Evolutionary conservation across 2,113 vertebrate species (phyloP).

Genomic region (Mobula hypostoma): DNA sequence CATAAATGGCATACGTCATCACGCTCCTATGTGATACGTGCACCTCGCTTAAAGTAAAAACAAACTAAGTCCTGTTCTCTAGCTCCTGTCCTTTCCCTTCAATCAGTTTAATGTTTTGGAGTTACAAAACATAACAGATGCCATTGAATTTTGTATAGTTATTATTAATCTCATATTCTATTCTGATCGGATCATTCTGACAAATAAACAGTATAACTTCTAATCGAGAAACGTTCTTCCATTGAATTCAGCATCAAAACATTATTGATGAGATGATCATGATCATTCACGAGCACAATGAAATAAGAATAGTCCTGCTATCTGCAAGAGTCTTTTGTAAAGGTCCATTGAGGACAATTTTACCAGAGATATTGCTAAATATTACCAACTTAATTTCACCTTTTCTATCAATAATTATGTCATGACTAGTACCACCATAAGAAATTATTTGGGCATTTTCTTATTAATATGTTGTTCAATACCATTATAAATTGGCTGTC

Average conservation of each 20-base stretch:
- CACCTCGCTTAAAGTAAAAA: too few species aligned
- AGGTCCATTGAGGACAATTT: neutral
- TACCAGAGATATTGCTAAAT: neutral
- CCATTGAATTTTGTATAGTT: neutral
- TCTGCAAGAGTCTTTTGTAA: neutral
- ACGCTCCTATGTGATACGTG: too few species aligned
- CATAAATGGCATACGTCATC: too few species aligned
- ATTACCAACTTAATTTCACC: neutral
- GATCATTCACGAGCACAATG: neutral
- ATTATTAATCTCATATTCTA: neutral
- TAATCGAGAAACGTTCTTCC: neutral
- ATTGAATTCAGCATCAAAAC: neutral
- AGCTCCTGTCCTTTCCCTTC: too few species aligned
- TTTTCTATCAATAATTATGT: too few species aligned
- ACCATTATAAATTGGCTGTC: neutral
- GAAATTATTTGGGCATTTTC: neutral
- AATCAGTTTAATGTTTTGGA: too few species aligned
- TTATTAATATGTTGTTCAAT: neutral
- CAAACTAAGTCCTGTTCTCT: too few species aligned
- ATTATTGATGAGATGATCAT: neutral
- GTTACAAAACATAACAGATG: neutral
- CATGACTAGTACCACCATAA: neutral
- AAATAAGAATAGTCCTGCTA: neutral
- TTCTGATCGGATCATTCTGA: neutral
- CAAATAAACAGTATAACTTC: neutral